Base-by-base conservation (phyloP, 1,140 invertebrate species). In the Maniola jurtina region DNA sequence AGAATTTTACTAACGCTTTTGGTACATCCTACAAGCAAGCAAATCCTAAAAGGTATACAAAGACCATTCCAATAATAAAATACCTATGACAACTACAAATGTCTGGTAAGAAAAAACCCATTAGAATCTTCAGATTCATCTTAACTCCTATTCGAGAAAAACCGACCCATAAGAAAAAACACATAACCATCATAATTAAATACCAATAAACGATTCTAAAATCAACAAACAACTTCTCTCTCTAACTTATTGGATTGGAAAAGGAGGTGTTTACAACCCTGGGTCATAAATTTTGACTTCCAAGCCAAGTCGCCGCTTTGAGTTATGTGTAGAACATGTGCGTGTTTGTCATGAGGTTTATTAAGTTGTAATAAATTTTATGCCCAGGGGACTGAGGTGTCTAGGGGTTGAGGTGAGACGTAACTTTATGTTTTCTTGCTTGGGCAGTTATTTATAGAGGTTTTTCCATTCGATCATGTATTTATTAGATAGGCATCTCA, bases 361-460 rank as follows among this genome's bases (percentile, higher is more conserved):
- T 72, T 72, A 72, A 72, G 67, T 69, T 72, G 71, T 72, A 72
- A 72, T 72, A 72, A 72, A 72, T 66, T 69, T 72, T 69, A 66
- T 69, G 38, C 71, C 52, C 71, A 61, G 42, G 71, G 71, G 71
- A 72, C 60, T 59, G n/a, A 69, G 48, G 67, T 68, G 59, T 68
- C 58, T 65, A 45, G 61, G 65, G 65, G 60, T 38, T 34, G 60
- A 68, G 55, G 50, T 64, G 62, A 64, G 62, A 64, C 5, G 35
- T 61, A 50, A 52, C 60, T 57, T 56, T 35, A 57, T 60, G 16
- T 57, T 57, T 57, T 57, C 55, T 34, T 38, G 55, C 55, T 7
- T 57, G 55, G 55, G 40, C 55, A 33, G 40, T 57, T 57, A 57
- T 64, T 64, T 64, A 64, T 63, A 42, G 38, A 40, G 40, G 14